Conservation (phyloP, 2,797 vertebrate genomes). For the Sarcoramphus papa region DNA sequence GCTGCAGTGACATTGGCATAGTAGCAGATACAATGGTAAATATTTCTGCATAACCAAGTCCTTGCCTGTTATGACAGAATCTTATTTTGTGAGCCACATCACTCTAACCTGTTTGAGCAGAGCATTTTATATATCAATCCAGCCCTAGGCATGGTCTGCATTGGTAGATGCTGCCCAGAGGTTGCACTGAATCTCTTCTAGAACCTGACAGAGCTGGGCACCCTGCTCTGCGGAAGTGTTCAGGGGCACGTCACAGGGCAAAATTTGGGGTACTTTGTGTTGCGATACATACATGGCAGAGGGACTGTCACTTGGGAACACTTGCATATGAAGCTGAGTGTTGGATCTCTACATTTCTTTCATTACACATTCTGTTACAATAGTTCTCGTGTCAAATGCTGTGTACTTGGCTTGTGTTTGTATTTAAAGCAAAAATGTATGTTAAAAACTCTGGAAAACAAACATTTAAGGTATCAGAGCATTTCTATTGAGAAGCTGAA, state of each 20-base stretch:
- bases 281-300: accelerated
- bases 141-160: neutral
- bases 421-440: neutral
- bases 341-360: neutral
- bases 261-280: neutral
- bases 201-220: neutral
- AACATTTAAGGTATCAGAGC: neutral
- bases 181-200: neutral
- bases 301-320: neutral
- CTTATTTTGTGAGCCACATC: neutral
- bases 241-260: neutral
- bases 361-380: neutral
- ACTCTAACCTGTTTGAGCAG: neutral
- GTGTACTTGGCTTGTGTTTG: neutral
- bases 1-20: neutral
- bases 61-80: neutral
- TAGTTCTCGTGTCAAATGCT: neutral
- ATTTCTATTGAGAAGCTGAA: neutral
- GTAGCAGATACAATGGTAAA: neutral
- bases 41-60: neutral
- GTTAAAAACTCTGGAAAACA: neutral
- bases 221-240: neutral
- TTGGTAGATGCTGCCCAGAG: neutral
- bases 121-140: accelerated
- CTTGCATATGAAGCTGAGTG: neutral